Evolutionary conservation across 2,797 vertebrate genomes (phyloP).

Genomic region (Fundulus diaphanus): DNA sequence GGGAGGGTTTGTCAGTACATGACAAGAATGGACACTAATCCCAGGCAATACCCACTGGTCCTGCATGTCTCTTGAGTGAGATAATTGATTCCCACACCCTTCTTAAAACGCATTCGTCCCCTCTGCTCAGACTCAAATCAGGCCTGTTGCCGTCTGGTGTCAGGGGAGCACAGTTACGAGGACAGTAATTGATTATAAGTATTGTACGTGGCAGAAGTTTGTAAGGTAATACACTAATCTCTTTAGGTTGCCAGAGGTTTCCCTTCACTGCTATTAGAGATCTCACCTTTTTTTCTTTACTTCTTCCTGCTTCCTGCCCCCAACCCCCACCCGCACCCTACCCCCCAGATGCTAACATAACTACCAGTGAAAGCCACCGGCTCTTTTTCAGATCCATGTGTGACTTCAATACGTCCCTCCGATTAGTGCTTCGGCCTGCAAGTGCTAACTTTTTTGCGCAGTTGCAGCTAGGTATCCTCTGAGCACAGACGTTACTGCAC

Average conservation of each 20-base stretch:
- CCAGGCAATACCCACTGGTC: constrained; percentile 75
- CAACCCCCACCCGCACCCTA: no score
- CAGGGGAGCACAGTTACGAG: constrained; percentile 49
- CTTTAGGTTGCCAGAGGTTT: constrained; percentile 54
- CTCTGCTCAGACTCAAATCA: constrained; percentile 64
- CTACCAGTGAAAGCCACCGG: constrained; percentile 29
- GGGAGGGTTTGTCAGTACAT: constrained; percentile 77
- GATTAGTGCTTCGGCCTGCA: constrained; percentile 56
- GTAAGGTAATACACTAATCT: constrained; percentile 78
- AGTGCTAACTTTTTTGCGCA: constrained; percentile 71
- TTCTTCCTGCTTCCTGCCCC: constrained; percentile 15
- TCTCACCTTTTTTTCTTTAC: constrained; percentile 18
- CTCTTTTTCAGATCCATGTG: constrained; percentile 54
- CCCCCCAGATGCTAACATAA: constrained; percentile 19
- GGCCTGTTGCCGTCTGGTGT: constrained; percentile 62
- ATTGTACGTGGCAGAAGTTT: constrained; percentile 71
- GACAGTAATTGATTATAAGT: constrained; percentile 71
- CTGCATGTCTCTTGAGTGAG: constrained; percentile 72
- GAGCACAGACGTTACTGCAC: constrained; percentile 67
- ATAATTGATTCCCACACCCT: constrained; percentile 81
- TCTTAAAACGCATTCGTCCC: constrained; percentile 69
- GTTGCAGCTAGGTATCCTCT: constrained; percentile 68
- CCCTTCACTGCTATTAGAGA: constrained; percentile 36
- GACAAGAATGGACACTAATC: constrained; percentile 82
- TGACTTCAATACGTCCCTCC: constrained; percentile 63